phyloP scores from a whole-genome alignment of 2,888 invertebrate species.

The Linhomoeus sp. region DNA sequence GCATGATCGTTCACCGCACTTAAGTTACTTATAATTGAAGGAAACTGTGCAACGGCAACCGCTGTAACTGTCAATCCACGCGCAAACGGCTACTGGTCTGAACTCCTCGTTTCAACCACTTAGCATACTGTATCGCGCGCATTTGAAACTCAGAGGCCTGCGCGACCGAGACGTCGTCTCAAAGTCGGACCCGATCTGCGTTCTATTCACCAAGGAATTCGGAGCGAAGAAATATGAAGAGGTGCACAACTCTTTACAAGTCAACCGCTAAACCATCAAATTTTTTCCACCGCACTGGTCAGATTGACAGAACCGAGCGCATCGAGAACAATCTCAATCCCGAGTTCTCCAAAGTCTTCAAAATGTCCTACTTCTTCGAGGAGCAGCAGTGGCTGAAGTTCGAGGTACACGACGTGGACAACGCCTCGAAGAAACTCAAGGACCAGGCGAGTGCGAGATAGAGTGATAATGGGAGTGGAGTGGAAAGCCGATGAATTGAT shows the following conservation, averaged over 20 bases:
- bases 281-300: neutral
- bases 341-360: constrained; percentile 36
- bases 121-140: neutral
- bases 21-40: too few species aligned
- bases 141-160: constrained; percentile 3
- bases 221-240: neutral
- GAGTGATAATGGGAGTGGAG: neutral
- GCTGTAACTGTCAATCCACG: too few species aligned
- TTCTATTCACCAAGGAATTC: constrained; percentile 18
- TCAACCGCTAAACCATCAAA: neutral
- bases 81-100: too few species aligned
- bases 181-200: constrained; percentile 40
- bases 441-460: constrained; percentile 12
- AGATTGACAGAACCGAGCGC: constrained; percentile 30
- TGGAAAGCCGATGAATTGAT: too few species aligned
- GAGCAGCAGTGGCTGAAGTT: constrained; percentile 37
- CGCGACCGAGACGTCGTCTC: constrained; percentile 32
- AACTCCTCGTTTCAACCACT: too few species aligned
- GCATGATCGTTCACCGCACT: too few species aligned
- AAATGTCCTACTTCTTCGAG: constrained; percentile 39
- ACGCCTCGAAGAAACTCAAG: neutral
- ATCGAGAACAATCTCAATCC: constrained; percentile 33
- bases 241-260: neutral
- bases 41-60: too few species aligned
- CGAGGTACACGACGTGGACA: constrained; percentile 22